Evolutionary conservation across 1,140 invertebrate genomes (phyloP).

Genomic region (Orius laevigatus): DNA sequence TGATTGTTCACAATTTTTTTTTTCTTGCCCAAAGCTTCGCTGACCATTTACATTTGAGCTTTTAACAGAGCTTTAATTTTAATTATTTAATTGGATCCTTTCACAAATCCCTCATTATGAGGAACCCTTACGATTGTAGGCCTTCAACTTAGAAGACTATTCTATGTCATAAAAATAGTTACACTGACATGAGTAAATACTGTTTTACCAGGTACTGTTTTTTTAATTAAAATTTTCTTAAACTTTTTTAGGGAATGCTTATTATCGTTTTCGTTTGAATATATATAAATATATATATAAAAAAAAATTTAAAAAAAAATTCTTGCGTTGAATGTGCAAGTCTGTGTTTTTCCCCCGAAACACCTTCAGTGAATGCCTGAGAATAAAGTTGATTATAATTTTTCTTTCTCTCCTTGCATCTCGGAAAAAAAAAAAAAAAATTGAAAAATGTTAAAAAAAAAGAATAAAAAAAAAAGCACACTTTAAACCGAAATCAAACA

Average conservation of each 20-base stretch:
- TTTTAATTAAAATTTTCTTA: background rate
- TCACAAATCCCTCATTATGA: conserved; percentile 10
- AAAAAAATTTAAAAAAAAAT: conserved; percentile 3
- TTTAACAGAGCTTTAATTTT: conserved; percentile 11
- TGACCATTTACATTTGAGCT: conserved; percentile 16
- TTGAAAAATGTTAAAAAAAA: background rate
- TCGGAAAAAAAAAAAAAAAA: no score
- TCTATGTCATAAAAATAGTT: conserved; percentile 17
- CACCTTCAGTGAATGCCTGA: background rate
- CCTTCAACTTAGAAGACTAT: conserved; percentile 16
- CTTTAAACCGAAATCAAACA: no score
- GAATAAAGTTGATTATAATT: no score
- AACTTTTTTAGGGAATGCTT: conserved; percentile 14
- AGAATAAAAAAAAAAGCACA: no score
- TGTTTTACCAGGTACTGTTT: conserved; percentile 17
- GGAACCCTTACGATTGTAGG: conserved; percentile 14
- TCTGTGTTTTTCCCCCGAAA: conserved; percentile 16
- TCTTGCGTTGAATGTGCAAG: conserved; percentile 14
- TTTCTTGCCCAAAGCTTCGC: conserved; percentile 3
- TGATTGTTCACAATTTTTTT: conserved; percentile 12
- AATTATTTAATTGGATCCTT: no score
- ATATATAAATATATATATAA: conserved; percentile 2
- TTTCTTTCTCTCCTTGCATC: no score
- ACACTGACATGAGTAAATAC: conserved; percentile 18
- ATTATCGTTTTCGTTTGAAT: background rate